Evolutionary conservation across 2,888 invertebrate genomes (phyloP).

Genomic region (Calephelis perditalis): DNA sequence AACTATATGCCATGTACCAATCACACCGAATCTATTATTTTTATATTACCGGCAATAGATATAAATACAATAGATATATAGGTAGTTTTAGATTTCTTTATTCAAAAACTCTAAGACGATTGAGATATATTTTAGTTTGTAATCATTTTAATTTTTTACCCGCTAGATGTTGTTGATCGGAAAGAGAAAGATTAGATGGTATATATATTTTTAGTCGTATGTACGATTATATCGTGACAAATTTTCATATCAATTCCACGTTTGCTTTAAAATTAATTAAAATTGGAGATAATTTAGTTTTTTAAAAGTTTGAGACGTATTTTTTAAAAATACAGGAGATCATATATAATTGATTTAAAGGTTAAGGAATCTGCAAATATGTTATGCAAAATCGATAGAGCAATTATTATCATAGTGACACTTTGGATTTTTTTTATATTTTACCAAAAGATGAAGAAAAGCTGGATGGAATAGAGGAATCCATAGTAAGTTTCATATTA

Average conservation of each 20-base stretch:
- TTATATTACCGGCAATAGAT: constrained; percentile 16
- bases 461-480: no score
- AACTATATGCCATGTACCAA: not conserved
- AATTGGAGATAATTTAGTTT: constrained; percentile 4
- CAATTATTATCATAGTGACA: no score
- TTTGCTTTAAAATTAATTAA: not conserved
- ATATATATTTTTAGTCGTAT: constrained; percentile 5
- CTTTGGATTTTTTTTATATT: constrained; percentile 8
- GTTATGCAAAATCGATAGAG: not conserved
- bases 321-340: not conserved
- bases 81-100: not conserved
- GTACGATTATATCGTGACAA: constrained; percentile 4
- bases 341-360: not conserved
- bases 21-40: constrained; percentile 17
- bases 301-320: not conserved
- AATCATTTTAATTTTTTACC: constrained; percentile 15
- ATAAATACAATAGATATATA: constrained; percentile 12
- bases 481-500: no score
- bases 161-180: constrained; percentile 7
- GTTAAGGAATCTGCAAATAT: not conserved
- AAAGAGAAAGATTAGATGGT: constrained; percentile 9
- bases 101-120: not conserved
- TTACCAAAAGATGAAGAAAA: not conserved
- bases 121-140: constrained; percentile 7
- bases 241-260: constrained; percentile 6